Percentiles rank a stretch among this genome's conserved stretches.
phyloP scores from a whole-genome alignment of 2,797 vertebrate species.

The Fratercula arctica region DNA sequence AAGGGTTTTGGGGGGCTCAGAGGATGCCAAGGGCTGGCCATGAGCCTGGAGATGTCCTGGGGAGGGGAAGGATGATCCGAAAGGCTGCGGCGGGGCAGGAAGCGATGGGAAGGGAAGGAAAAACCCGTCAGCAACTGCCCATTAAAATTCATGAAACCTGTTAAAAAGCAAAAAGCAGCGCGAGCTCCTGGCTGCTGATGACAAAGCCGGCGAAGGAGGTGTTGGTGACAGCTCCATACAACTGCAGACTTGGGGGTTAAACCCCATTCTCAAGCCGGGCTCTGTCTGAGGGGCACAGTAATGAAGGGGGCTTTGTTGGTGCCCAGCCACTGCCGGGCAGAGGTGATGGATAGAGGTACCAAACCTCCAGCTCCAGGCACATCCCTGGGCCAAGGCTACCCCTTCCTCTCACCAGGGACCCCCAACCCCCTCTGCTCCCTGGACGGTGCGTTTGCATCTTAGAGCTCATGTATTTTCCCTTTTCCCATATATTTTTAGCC shows the following conservation, averaged over 20 bases:
- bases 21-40: neutral
- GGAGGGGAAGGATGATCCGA: neutral
- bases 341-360: neutral
- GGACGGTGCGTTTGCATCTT: neutral
- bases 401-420: neutral
- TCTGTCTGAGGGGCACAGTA: neutral
- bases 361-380: neutral
- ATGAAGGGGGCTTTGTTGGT: neutral
- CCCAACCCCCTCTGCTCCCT: neutral
- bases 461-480: neutral
- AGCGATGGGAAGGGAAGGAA: neutral
- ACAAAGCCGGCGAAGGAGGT: constrained; percentile 24
- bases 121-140: constrained; percentile 19
- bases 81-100: neutral
- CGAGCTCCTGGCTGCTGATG: constrained; percentile 10
- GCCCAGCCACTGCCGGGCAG: neutral
- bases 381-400: neutral
- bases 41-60: neutral
- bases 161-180: constrained; percentile 30
- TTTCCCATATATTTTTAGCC: constrained; percentile 22
- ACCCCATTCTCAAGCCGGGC: accelerated
- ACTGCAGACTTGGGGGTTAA: neutral
- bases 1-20: accelerated
- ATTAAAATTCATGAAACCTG: constrained; percentile 67
- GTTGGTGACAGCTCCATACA: neutral